Base-by-base conservation (phyloP, 64 coral and sea anemone genomes). In the Montipora efflorescens region DNA sequence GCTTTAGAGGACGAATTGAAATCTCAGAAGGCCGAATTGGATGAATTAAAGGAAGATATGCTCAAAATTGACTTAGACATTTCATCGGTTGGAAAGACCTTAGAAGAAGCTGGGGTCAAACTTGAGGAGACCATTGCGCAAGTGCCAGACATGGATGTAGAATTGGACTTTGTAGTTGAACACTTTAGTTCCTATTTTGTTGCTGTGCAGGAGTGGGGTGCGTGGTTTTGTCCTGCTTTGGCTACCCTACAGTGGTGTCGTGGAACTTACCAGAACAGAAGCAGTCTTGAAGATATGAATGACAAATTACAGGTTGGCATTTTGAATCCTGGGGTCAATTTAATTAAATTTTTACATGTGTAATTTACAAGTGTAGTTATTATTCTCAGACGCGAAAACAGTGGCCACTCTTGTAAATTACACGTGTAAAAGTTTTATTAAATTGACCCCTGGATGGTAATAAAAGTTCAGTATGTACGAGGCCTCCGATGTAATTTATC, bases 171-270 rank as follows among this genome's bases (percentile, higher is more conserved):
- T 89, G 96, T 97, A 20, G 91, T 97, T 43, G 93, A 97, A 51
- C 96, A 97, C 61, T 97, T 97, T 46, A 75, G 64, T 19, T 93
- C 91, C 49, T 97, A 94, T 59, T 92, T 92, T 80, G 53, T 90
- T 47, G 88, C 92, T n/a, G 96, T 97, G 15, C 92, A 95, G 20
- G 96, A 97, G 78, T 97, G 96, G 96, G 71, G 93, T 46, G 83
- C 89, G 61, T 97, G 96, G 96, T 95, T 97, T 88, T 62, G 87
- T 16, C 92, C 96, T 52, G 96, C 96, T n/a, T 81, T 84, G 67
- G 96, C 96, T 16, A 97, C 96, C n/a, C 79, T 97, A 45, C 93
- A 95, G 47, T 72, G 73, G 47, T 97, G 96, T 22, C 88, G 88
- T 59, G 90, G 79, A 15, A 69, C 81, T n/a, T 83, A 90, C 20